A percentile compares a stretch with the other conserved stretches of the same genome.
These are phyloP conservation scores for Danionella dracula DNA, from an alignment of 2,797 vertebrate genomes.

Conservation along the genomic window DNA sequence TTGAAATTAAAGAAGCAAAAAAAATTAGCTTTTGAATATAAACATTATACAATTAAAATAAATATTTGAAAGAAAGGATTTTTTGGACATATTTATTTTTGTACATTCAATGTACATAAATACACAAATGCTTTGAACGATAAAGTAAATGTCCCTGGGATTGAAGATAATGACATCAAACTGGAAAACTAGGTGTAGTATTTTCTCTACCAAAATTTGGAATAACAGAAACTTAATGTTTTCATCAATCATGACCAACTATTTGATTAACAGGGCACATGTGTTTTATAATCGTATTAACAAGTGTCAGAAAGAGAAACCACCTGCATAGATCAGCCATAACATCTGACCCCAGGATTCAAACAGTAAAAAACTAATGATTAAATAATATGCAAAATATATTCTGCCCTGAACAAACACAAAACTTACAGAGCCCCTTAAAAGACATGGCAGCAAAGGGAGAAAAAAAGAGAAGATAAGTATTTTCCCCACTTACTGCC, in stretches of 20 bases:
- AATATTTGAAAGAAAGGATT: neutral
- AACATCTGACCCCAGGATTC: neutral
- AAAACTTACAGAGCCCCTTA: too few relatives aligned
- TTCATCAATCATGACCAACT: too few relatives aligned
- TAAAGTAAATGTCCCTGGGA: constrained; percentile 16
- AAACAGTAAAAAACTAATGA: neutral
- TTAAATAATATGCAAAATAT: too few relatives aligned
- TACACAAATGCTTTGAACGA: constrained; percentile 22
- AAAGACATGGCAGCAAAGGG: too few relatives aligned
- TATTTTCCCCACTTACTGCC: too few relatives aligned
- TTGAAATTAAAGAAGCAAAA: too few relatives aligned
- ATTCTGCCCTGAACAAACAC: neutral
- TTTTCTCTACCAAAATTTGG: neutral
- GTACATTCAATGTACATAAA: constrained; percentile 44
- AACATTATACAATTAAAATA: neutral
- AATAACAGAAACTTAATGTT: neutral
- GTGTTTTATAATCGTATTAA: too few relatives aligned
- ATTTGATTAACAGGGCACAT: too few relatives aligned
- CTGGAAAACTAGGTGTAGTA: neutral
- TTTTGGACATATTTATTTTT: constrained; percentile 40
- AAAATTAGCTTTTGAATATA: too few relatives aligned
- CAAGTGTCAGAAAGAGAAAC: constrained; percentile 7
- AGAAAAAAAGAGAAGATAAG: too few relatives aligned
- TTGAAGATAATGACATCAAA: constrained; percentile 24
- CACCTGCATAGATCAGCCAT: constrained; percentile 2